Conservation (phyloP, 2,888 invertebrate genomes). For the Xanthorhoe spadicearia region DNA sequence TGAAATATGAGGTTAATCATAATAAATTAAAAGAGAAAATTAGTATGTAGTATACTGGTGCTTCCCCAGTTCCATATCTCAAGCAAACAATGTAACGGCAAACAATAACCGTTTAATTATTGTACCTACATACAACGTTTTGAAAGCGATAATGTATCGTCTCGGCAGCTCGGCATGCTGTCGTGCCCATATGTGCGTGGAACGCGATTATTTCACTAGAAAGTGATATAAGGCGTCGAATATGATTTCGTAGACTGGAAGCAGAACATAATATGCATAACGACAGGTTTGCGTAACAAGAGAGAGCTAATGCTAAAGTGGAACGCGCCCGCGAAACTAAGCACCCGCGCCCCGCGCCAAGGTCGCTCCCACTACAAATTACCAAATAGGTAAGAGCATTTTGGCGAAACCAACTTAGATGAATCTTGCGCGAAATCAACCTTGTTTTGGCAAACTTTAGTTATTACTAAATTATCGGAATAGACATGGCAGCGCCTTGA, state of each 20-base stretch:
- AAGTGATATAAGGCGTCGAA: slow-evolving; percentile 71
- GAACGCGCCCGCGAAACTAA: slow-evolving; percentile 79
- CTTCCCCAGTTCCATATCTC: slow-evolving; percentile 25
- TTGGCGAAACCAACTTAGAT: slow-evolving; percentile 24
- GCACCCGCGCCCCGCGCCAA: slow-evolving; percentile 69
- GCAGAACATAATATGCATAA: slow-evolving; percentile 81
- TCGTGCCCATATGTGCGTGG: slow-evolving; percentile 44
- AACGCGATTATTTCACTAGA: slow-evolving; percentile 67
- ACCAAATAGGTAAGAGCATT: slow-evolving; percentile 31
- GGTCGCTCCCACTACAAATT: slow-evolving; percentile 59
- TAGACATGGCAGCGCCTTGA: background rate
- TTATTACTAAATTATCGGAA: background rate
- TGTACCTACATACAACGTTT: slow-evolving; percentile 38
- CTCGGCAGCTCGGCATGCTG: slow-evolving; percentile 32
- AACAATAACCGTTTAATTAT: slow-evolving; percentile 34
- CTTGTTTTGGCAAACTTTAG: slow-evolving; percentile 11
- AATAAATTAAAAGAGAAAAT: slow-evolving; percentile 19
- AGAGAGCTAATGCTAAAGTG: slow-evolving; percentile 80
- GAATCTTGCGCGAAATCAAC: slow-evolving; percentile 22
- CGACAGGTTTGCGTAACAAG: slow-evolving; percentile 83
- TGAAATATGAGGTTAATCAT: background rate
- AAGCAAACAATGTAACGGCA: slow-evolving; percentile 31
- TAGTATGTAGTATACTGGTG: slow-evolving; percentile 15
- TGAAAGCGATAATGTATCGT: slow-evolving; percentile 45
- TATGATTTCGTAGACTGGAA: slow-evolving; percentile 72